Conservation (phyloP, 2,113 vertebrate species). For the Pangasianodon hypophthalmus region DNA sequence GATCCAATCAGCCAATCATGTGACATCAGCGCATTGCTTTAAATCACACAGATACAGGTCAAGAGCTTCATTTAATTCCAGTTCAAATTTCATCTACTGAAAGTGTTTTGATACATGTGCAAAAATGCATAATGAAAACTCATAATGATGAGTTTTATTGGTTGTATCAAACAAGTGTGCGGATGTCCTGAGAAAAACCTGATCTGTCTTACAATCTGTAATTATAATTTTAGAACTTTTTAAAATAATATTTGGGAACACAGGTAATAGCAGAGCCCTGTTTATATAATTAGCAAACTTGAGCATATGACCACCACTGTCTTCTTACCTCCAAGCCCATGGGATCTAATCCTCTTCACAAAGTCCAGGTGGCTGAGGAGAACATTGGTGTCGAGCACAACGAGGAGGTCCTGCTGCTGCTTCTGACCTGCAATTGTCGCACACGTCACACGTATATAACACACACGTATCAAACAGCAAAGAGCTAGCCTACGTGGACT, state of each 20-base stretch:
- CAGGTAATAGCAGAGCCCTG: background rate
- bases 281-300: background rate
- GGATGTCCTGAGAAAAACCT: background rate
- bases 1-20: background rate
- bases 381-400: slow-evolving; percentile 93
- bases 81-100: background rate
- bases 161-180: background rate
- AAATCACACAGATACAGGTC: background rate
- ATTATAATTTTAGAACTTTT: background rate
- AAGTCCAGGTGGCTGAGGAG: slow-evolving; percentile 91
- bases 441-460: slow-evolving; percentile 8
- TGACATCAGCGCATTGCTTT: too few species aligned
- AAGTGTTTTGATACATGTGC: too few species aligned
- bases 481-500: background rate
- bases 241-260: background rate
- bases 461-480: background rate
- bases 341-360: slow-evolving; percentile 79
- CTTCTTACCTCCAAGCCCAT: slow-evolving; percentile 80
- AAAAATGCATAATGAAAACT: background rate
- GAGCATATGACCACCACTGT: background rate
- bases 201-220: background rate
- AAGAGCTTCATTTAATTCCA: background rate
- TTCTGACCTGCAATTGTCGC: slow-evolving; percentile 61
- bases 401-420: slow-evolving; percentile 72
- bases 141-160: background rate